A percentile compares a stretch with the other conserved stretches of the same genome.
phyloP scores from a whole-genome alignment of 2,113 vertebrate species.

The Pogona vitticeps region DNA sequence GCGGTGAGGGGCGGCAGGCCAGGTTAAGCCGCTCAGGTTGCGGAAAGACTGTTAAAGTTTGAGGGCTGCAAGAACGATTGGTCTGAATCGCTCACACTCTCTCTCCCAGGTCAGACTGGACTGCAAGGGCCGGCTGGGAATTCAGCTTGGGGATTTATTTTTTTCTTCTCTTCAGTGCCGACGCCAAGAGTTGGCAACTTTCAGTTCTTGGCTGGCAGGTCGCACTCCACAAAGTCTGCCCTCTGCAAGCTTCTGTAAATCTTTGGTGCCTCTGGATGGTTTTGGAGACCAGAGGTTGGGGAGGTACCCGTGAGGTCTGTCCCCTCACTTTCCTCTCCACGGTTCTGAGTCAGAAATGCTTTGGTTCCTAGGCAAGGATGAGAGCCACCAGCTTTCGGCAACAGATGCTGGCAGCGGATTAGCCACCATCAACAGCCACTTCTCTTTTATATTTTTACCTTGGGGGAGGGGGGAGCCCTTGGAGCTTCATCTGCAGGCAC shows the following conservation, averaged over 20 bases:
- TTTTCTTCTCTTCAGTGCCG: neutral
- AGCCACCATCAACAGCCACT: no score
- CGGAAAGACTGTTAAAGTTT: neutral
- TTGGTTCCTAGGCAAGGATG: neutral
- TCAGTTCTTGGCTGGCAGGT: neutral
- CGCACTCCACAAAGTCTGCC: neutral
- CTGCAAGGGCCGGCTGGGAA: neutral
- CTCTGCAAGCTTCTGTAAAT: neutral
- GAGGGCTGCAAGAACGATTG: neutral
- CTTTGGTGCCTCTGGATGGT: neutral
- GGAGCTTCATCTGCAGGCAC: no score
- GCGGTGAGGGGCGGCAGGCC: neutral
- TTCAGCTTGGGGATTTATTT: neutral
- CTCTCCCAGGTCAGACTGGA: neutral
- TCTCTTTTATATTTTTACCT: no score
- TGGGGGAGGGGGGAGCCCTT: no score
- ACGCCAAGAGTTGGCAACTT: neutral
- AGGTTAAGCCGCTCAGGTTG: rapidly evolving
- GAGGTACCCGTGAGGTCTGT: neutral
- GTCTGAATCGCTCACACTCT: neutral
- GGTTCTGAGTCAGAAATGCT: no score
- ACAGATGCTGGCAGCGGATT: no score
- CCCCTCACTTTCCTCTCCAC: no score
- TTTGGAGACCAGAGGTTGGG: neutral
- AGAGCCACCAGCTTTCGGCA: neutral